Conservation (phyloP, 1,140 invertebrate genomes). For the Zaprionus gabonicus region DNA sequence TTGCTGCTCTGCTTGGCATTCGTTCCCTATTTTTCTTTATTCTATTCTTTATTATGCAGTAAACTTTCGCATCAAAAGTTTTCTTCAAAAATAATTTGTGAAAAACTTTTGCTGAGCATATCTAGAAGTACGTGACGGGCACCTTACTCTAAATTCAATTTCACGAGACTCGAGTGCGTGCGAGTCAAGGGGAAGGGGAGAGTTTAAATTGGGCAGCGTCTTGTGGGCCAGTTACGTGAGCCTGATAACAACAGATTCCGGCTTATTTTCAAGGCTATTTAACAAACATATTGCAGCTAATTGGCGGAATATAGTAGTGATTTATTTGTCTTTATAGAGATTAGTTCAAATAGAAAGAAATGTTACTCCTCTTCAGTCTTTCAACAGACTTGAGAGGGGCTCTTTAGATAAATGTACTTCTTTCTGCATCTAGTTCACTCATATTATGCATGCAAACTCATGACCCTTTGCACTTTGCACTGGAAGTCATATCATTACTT, state of each 20-base stretch:
- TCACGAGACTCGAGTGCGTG: neutral
- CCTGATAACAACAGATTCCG: neutral
- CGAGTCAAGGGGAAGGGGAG: neutral
- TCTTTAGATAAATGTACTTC: too few relatives aligned
- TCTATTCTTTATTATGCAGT: constrained; percentile 7
- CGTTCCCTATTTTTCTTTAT: neutral
- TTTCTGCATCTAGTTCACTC: neutral
- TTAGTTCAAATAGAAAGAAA: too few relatives aligned
- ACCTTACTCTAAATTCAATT: constrained; percentile 7
- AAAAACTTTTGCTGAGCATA: constrained; percentile 2
- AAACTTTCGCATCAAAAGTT: constrained; percentile 7
- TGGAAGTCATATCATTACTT: constrained; percentile 50
- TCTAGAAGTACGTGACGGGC: constrained; percentile 4
- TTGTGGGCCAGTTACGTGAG: constrained; percentile 6
- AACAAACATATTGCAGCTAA: neutral
- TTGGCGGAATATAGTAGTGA: neutral
- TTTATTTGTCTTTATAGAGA: neutral
- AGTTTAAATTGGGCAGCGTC: neutral
- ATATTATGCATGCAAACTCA: too few relatives aligned
- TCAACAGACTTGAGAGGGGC: too few relatives aligned
- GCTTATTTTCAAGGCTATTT: neutral
- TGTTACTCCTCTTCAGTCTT: too few relatives aligned
- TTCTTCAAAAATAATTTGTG: constrained; percentile 8
- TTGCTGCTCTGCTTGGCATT: neutral
- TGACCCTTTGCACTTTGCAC: constrained; percentile 45